Conservation (phyloP, 1,140 invertebrate genomes). For the Phocides pigmalion region DNA sequence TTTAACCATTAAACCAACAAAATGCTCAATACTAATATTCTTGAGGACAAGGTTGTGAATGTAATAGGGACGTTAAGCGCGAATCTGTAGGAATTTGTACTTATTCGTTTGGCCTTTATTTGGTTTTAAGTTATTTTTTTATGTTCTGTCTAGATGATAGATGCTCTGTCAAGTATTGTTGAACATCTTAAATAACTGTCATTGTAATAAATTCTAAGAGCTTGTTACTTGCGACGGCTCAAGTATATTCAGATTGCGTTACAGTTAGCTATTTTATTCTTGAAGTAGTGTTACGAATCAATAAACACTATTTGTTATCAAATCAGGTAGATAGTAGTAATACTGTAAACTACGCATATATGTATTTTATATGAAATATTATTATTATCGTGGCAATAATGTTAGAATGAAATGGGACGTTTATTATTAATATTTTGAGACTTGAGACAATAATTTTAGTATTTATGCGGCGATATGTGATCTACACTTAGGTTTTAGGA, state of each 20-base stretch:
- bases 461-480: constrained; percentile 18
- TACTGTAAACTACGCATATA: neutral
- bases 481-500: constrained; percentile 9
- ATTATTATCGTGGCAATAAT: constrained; percentile 5
- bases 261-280: neutral
- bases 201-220: neutral
- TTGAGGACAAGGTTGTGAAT: constrained; percentile 26
- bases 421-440: constrained; percentile 13
- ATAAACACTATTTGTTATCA: too few species aligned
- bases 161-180: neutral
- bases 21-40: constrained; percentile 26
- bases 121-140: neutral
- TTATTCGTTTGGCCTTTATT: constrained; percentile 14
- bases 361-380: constrained; percentile 9
- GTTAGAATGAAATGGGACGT: neutral
- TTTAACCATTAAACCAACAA: constrained; percentile 18
- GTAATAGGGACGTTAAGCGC: constrained; percentile 12
- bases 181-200: neutral
- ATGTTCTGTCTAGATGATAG: neutral
- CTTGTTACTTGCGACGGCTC: neutral
- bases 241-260: too few species aligned
- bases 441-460: constrained; percentile 8
- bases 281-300: neutral
- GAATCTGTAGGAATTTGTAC: constrained; percentile 20
- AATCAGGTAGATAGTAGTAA: neutral